These are phyloP conservation scores for Taphrorychus bicolor DNA, from an alignment of 2,888 invertebrate species.

Conservation along the genomic window DNA sequence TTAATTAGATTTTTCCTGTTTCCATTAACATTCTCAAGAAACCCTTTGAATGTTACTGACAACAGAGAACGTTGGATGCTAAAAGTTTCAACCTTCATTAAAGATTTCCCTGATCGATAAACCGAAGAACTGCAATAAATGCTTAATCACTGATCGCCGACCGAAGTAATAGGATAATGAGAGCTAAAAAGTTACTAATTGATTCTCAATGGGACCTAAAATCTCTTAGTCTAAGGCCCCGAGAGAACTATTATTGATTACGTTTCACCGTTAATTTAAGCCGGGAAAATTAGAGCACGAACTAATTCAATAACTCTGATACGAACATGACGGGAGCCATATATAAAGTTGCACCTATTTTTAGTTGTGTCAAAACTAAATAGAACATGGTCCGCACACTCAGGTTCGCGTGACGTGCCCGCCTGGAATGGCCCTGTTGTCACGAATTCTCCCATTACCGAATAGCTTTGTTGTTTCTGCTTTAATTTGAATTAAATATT, in stretches of 20 bases:
- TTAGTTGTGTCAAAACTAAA: conserved; percentile 10
- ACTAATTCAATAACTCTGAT: conserved; percentile 3
- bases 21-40: not conserved
- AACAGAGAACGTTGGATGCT: too few relatives aligned
- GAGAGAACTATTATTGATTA: not conserved
- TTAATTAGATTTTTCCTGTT: not conserved
- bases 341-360: conserved; percentile 1
- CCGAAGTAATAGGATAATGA: not conserved
- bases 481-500: conserved; percentile 7
- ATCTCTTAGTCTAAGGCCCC: not conserved
- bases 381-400: conserved; percentile 2
- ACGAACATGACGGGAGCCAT: not conserved
- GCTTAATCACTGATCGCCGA: not conserved
- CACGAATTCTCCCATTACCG: conserved; percentile 5
- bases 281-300: not conserved
- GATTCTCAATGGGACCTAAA: not conserved
- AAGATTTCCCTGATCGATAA: not conserved
- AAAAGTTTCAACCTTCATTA: too few relatives aligned
- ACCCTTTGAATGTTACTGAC: too few relatives aligned
- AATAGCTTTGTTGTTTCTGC: conserved; percentile 5
- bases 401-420: conserved; percentile 9
- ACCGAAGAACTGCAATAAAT: not conserved
- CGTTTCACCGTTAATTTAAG: not conserved
- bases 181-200: not conserved
- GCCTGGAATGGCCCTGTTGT: conserved; percentile 1